Conservation (phyloP, 2,113 vertebrate species). For the Ondatra zibethicus region DNA sequence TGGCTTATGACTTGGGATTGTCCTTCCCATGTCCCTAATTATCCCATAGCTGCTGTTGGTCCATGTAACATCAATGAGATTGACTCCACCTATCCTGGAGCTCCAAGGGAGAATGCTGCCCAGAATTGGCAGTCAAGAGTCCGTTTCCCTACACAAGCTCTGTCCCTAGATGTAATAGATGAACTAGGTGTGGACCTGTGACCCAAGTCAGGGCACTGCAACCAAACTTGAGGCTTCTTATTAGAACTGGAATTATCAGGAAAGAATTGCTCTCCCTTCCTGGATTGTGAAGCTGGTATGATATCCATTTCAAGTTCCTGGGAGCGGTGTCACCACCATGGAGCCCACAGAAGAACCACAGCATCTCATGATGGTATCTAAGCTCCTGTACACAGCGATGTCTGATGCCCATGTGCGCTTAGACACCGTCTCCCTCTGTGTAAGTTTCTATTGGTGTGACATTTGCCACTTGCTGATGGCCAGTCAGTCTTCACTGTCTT, state of each 20-base stretch:
- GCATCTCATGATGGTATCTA: not conserved
- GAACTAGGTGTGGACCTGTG: not conserved
- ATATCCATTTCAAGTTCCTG: not conserved
- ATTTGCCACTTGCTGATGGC: not conserved
- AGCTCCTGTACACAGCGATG: not conserved
- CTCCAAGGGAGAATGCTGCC: not conserved
- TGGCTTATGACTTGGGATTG: not conserved
- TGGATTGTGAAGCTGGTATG: not conserved
- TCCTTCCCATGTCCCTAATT: not conserved
- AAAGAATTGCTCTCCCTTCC: not conserved
- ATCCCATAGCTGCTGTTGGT: not conserved
- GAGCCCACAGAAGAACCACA: not conserved
- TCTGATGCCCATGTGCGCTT: not conserved
- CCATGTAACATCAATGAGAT: fast-evolving
- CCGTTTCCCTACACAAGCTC: not conserved
- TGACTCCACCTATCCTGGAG: not conserved
- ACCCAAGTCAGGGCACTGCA: not conserved
- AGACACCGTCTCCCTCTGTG: not conserved
- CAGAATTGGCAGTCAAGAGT: not conserved
- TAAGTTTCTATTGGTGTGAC: not conserved
- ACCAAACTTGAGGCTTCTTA: not conserved
- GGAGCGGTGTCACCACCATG: not conserved
- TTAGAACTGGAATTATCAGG: not conserved
- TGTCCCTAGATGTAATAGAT: not conserved
- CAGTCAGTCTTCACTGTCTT: not conserved